Base-by-base conservation (phyloP, 2,113 vertebrate genomes). In the Ceratotherium simum region DNA sequence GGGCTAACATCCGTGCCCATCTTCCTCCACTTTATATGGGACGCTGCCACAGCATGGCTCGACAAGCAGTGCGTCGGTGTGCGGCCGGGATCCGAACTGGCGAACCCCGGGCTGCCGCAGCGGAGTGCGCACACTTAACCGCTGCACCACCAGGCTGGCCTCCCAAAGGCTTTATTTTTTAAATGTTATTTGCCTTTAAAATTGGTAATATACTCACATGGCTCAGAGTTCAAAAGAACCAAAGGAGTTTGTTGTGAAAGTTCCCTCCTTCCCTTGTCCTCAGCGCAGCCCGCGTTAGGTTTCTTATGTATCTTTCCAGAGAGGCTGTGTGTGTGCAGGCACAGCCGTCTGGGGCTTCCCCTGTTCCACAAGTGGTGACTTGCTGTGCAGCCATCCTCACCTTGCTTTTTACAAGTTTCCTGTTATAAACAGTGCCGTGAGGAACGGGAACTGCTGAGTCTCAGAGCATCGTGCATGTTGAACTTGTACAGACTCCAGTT, bases 251-350 rank as follows among this genome's bases (percentile, higher is more conserved):
- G n/a, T 2, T 10, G 89, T 70, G 56, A 2, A 48, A 23, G 8
- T 70, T 25, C 21, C 23, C 31, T 56, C 16, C 29, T 21, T 23
- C 39, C 33, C 7, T 4, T n/a, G 60, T 36, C 48, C 16, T 11
- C 36, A 11, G 13, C 6, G 21, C 3, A 4, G 62, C 58, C 42
- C 25, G 18, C 6, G 0, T 51, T 39, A 78, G 36, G 12, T 31
- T 64, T 36, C 16, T 9, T 36, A 12, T 18, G n/a, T 33, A 8
- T 72, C 31, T 67, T 31, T 8, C 31, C 20, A n/a, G 46, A 76
- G 91, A 12, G 7, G 0, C 8, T n/a, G 14, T n/a, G 56, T 6
- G 2, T 7, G 33, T 17, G 31, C 17, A 3, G 2, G 23, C 17
- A 3, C 1, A 23, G 17, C 14, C 39, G 17, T 23, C 54, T 8